phyloP scores from a whole-genome alignment of 2,797 vertebrate species.

The Synaphobranchus kaupii region DNA sequence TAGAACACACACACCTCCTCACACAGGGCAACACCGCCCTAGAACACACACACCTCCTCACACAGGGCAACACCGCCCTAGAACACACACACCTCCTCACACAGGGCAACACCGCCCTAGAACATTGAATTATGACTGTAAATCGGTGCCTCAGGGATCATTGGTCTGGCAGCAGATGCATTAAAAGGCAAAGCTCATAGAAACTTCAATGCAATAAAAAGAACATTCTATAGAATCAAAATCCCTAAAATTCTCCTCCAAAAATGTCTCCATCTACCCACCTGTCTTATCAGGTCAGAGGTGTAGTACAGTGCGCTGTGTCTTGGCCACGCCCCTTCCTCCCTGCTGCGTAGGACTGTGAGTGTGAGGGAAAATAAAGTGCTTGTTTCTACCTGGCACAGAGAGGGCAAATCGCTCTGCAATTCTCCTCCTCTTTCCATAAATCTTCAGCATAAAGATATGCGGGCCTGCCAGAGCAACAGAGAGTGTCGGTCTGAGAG shows the following conservation, averaged over 20 bases:
- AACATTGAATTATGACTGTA: not conserved
- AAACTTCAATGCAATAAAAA: not conserved
- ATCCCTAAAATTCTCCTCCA: not conserved
- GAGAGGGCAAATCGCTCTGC: not conserved
- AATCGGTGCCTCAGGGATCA: not conserved
- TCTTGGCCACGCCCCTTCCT: not conserved
- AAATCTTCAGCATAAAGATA: not conserved
- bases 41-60: not conserved
- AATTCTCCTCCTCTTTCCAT: not conserved
- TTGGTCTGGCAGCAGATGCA: not conserved
- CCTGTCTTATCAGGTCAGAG: not conserved
- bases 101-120: too few species aligned
- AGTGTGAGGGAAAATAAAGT: not conserved
- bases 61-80: too few species aligned
- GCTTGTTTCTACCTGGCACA: not conserved
- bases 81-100: too few species aligned
- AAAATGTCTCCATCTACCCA: not conserved
- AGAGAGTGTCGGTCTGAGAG: not conserved
- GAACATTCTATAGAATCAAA: not conserved
- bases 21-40: too few species aligned
- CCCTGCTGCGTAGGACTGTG: not conserved
- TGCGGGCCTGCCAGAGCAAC: not conserved
- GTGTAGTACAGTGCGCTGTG: not conserved
- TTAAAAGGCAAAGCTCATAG: not conserved
- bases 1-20: not conserved